A percentile compares a stretch with the other conserved stretches of the same genome.
These are phyloP conservation scores for Ichneumon xanthorius DNA, from an alignment of 2,888 invertebrate species.

Conservation along the genomic window DNA sequence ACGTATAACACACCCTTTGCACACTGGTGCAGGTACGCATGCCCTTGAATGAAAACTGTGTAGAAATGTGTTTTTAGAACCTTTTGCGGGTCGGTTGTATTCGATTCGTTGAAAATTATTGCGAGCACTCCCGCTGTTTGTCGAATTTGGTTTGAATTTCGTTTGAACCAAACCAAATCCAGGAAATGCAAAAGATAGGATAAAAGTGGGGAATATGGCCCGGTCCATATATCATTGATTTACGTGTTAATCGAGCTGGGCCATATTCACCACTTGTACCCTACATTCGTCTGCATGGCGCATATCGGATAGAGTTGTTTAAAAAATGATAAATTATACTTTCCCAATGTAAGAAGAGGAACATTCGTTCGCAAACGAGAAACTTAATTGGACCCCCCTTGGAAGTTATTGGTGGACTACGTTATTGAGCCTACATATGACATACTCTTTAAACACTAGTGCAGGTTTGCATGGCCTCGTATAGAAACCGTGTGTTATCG, in stretches of 20 bases:
- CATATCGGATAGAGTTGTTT: no score
- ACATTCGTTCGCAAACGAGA: no score
- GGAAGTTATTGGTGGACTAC: constrained; percentile 18
- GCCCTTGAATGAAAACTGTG: constrained; percentile 42
- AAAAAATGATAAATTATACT: no score
- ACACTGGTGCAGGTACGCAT: constrained; percentile 41
- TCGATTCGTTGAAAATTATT: not conserved
- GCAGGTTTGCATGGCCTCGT: constrained; percentile 54
- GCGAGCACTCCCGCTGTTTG: not conserved
- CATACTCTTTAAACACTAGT: not conserved
- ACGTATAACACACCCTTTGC: not conserved
- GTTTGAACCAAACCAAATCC: no score
- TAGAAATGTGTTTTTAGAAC: constrained; percentile 18
- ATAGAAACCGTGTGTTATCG: constrained; percentile 26
- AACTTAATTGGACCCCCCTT: constrained; percentile 26
- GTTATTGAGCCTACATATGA: no score
- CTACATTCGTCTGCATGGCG: not conserved
- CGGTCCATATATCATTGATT: no score
- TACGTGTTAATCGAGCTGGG: no score
- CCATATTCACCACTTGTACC: no score
- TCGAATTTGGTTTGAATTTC: not conserved
- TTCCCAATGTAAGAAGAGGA: no score
- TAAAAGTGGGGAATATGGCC: no score
- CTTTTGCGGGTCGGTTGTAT: constrained; percentile 16
- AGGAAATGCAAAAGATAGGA: no score